These are phyloP conservation scores for Rhinella marina DNA, from an alignment of 2,797 vertebrate genomes.

Conservation along the genomic window DNA sequence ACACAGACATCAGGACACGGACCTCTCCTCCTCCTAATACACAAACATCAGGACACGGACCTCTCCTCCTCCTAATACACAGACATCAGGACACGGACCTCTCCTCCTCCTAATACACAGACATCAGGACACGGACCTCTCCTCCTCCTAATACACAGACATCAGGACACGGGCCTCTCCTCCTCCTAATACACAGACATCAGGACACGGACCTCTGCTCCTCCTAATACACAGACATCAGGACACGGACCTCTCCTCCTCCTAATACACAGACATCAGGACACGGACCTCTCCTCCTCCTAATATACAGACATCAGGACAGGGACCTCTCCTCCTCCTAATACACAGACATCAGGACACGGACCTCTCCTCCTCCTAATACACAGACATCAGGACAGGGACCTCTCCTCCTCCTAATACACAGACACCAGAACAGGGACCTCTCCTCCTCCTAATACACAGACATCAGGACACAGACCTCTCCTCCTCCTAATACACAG, in stretches of 20 bases:
- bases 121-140: background rate
- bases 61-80: background rate
- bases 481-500: conserved; percentile 10
- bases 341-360: conserved; percentile 22
- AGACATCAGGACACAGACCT: conserved; percentile 9
- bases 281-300: background rate
- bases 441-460: conserved; percentile 18
- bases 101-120: conserved; percentile 13
- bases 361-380: background rate
- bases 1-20: background rate
- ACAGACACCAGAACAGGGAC: background rate
- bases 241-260: conserved; percentile 8
- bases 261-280: conserved; percentile 20
- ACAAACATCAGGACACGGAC: background rate
- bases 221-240: background rate
- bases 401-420: conserved; percentile 11
- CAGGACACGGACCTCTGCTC: background rate
- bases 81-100: background rate
- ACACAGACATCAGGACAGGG: background rate
- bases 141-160: conserved; percentile 13
- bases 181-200: conserved; percentile 26
- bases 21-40: conserved; percentile 1
- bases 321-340: background rate
- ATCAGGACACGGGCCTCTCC: background rate
- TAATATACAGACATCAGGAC: conserved; percentile 25